phyloP scores from a whole-genome alignment of 2,888 invertebrate genomes.

The Tenthredo scrophulariae region DNA sequence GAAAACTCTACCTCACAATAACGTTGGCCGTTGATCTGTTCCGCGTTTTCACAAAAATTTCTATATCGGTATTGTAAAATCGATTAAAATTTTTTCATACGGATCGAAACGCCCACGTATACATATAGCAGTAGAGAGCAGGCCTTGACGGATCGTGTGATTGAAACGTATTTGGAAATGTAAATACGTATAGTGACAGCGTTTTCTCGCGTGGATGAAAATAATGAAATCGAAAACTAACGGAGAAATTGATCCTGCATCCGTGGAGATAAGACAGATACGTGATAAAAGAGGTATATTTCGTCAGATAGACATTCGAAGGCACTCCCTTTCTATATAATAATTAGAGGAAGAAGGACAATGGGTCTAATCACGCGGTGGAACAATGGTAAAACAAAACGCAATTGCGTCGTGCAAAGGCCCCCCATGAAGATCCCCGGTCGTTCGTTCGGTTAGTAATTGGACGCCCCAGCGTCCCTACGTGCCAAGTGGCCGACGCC shows the following conservation, averaged over 20 bases:
- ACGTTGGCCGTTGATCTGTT: slow-evolving; percentile 66
- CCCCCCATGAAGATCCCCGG: slow-evolving; percentile 77
- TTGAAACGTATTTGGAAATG: background rate
- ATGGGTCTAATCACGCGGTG: slow-evolving; percentile 74
- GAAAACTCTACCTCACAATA: slow-evolving; percentile 44
- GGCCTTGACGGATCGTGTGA: background rate
- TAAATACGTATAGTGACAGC: background rate
- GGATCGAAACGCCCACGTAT: background rate
- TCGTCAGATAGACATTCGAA: background rate
- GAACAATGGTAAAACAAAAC: slow-evolving; percentile 74
- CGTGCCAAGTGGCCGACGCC: slow-evolving; percentile 76
- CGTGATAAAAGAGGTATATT: background rate
- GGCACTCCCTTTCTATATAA: slow-evolving; percentile 56
- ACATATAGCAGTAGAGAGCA: background rate
- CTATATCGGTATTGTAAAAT: slow-evolving; percentile 59
- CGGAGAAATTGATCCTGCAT: background rate
- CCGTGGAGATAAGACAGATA: background rate
- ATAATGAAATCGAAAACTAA: background rate
- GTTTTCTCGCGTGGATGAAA: too few relatives aligned
- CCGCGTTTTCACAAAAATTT: slow-evolving; percentile 65
- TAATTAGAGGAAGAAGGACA: slow-evolving; percentile 74
- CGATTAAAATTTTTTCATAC: slow-evolving; percentile 64
- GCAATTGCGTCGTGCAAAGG: slow-evolving; percentile 69
- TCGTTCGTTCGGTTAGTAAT: slow-evolving; percentile 75
- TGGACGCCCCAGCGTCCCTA: slow-evolving; percentile 72